Base-by-base conservation (phyloP, 2,888 invertebrate genomes). In the Drosophila leonis region DNA sequence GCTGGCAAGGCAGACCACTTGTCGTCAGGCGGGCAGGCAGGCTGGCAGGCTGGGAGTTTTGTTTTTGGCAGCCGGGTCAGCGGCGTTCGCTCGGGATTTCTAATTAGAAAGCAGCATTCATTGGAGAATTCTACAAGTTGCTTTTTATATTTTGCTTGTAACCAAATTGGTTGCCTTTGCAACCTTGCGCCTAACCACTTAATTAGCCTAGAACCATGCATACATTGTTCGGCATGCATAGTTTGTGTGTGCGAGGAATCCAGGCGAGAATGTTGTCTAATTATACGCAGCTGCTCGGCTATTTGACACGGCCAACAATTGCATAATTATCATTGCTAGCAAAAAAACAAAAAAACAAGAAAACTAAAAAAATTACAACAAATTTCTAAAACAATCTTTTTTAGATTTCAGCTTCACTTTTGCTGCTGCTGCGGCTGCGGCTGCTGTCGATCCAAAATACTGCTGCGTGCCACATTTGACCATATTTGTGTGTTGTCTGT, bases 401-500 rank as follows among this genome's bases (percentile, higher is more conserved):
- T n/a, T 68, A 15, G 46, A 46, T 69, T 65, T 69, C 7, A 37
- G 51, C 44, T 63, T 35, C n/a, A 29, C 49, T 51, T 24, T n/a
- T 27, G 20, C 33, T 24, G 46, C 33, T 18, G 35, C 41, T 52
- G 12, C 33, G 0, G 10, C 33, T 24, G n/a, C 18, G 10, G 44
- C 31, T 27, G 37, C 42, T 49, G 41, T 46, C 55, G 55, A 37
- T 9, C 63, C 74, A 60, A 73, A 85, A 83, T 83, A 73, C 83
- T 83, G 75, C 86, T 33, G 83, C 86, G 86, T 86, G 86, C 83
- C 83, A 76, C 86, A 83, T 86, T 83, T 83, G 86, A 86, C 83
- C 86, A 86, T 79, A 83, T 86, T 82, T 72, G 77, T 63, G 73
- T 59, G 15, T 54, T 37, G 73, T 49, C 31, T 68, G 56, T 64